Conservation (phyloP, 2,797 vertebrate species). For the Pterois miles region DNA sequence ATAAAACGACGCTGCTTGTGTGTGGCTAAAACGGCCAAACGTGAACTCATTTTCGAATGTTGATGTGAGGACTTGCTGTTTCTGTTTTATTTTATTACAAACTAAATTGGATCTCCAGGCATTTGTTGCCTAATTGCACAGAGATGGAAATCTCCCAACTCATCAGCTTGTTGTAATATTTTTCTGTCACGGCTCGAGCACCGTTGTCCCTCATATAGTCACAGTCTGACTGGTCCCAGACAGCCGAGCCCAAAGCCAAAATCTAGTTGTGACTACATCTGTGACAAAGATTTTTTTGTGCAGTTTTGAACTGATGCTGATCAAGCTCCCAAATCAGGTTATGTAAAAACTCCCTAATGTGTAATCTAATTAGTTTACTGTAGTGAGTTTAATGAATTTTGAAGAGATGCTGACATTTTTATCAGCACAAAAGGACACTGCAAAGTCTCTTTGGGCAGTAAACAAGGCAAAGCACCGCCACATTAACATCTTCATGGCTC, state of each 20-base stretch:
- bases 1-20: not conserved
- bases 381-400: not conserved
- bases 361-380: not conserved
- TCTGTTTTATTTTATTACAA: not conserved
- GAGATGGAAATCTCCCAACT: not conserved
- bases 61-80: not conserved
- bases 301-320: not conserved
- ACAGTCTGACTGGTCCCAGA: slow-evolving; percentile 5
- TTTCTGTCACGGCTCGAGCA: not conserved
- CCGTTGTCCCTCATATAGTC: not conserved
- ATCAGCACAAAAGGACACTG: not conserved
- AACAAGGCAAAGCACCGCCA: not conserved
- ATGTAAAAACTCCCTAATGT: not conserved
- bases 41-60: not conserved
- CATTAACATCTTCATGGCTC: slow-evolving; percentile 9
- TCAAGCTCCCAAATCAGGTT: not conserved
- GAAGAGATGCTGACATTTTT: not conserved
- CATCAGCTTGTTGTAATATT: not conserved
- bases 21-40: not conserved
- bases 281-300: not conserved
- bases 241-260: not conserved
- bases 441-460: not conserved
- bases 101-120: not conserved
- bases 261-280: slow-evolving; percentile 20
- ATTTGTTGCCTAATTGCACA: not conserved